A percentile compares a stretch with the other conserved stretches of the same genome.
Evolutionary conservation across 2,113 vertebrate species (phyloP).

Genomic region (Daphoenositta chrysoptera): DNA sequence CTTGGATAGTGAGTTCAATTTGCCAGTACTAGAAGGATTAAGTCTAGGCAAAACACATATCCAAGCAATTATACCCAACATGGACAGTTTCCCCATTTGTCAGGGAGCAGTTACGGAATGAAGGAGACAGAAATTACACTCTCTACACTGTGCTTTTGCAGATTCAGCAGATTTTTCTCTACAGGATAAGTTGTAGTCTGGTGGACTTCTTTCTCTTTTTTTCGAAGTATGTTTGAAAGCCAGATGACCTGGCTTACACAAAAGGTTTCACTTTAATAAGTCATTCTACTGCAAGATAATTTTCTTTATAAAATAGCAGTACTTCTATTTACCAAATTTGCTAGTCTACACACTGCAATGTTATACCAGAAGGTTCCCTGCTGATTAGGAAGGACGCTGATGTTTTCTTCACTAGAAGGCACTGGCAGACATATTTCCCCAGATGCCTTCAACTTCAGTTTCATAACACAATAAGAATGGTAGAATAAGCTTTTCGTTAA

Average conservation of each 20-base stretch:
- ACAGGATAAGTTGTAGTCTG: not conserved
- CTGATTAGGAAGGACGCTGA: not conserved
- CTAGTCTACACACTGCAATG: not conserved
- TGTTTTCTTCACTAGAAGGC: not conserved
- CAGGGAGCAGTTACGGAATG: not conserved
- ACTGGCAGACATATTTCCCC: not conserved
- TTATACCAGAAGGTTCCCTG: not conserved
- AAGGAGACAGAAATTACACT: not conserved
- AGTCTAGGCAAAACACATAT: not conserved
- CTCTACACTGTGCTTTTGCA: not conserved
- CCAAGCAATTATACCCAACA: not conserved
- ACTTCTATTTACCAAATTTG: not conserved
- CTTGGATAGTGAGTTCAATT: not conserved
- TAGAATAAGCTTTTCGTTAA: not conserved
- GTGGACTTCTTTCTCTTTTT: not conserved
- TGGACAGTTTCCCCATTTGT: not conserved
- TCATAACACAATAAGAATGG: not conserved
- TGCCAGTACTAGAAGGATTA: slow-evolving; percentile 47
- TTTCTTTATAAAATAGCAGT: not conserved
- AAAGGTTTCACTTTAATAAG: not conserved
- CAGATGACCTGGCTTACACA: not conserved
- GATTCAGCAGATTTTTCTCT: not conserved
- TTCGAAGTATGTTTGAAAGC: not conserved
- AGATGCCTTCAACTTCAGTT: not conserved
- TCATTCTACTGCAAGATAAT: not conserved